Base-by-base conservation (phyloP, 2,888 invertebrate genomes). In the Malthinus flaveolus region DNA sequence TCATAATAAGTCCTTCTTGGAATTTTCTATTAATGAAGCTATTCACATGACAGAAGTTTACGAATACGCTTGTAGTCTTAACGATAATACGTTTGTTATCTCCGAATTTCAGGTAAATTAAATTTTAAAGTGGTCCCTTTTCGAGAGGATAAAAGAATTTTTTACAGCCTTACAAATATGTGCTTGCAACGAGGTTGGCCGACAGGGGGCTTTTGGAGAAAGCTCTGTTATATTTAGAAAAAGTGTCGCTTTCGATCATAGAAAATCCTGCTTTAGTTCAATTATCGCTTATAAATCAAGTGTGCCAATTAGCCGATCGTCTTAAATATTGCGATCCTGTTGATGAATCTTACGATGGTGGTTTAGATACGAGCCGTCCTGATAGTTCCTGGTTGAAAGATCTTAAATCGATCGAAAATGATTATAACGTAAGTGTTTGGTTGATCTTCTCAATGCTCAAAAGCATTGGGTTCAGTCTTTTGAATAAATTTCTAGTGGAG, bases 11-110 rank as follows among this genome's bases (percentile, higher is more conserved):
- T 72, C 83, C 1, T 88, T 89, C 71, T 75, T 75, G 11, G 83
- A 86, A 71, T 90, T 93, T 76, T 89, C 90, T 36, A 87, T 85
- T 51, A 89, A 89, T 74, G 89, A 90, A 74, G 93, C 95, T 13
- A 89, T 97, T 61, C 92, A 96, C 81, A 90, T 95, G 80, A 97
- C 97, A 0, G 96, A 97, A 81, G 89, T 97, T 59, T 97, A 95
- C 78, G 97, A 97, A 79, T 97, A 95, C 77, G 96, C 95, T 3
- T 84, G 91, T 64, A 87, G 90, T 59, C 82, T 97, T 48, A 89
- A 87, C 65, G 89, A 89, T 73, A 84, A 87, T 13, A 83, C 85
- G 51, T 92, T 88, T 75, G 83, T 85, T 44, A 83, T 95, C 57
- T 81, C 86, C 0, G 88, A 90, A 71, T 84, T 93, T 70, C 90